phyloP scores from a whole-genome alignment of 2,113 vertebrate species.

The Tragelaphus scriptus region DNA sequence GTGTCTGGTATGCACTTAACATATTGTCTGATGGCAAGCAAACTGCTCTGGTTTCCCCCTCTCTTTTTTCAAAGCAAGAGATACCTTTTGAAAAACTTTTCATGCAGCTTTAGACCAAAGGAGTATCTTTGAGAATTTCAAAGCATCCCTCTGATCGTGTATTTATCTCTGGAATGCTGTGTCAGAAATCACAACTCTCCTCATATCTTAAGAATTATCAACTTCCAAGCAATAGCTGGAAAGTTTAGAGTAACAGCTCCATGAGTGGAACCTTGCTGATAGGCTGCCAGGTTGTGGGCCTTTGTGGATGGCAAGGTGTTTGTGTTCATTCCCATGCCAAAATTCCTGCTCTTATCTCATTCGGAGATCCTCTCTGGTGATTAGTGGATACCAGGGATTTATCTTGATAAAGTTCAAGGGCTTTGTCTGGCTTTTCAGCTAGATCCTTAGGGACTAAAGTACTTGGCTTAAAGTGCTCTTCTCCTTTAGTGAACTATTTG shows the following conservation, averaged over 20 bases:
- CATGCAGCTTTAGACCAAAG: slow-evolving; percentile 68
- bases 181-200: slow-evolving; percentile 97
- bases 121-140: slow-evolving; percentile 89
- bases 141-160: slow-evolving; percentile 91
- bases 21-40: slow-evolving; percentile 75
- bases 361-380: slow-evolving; percentile 82
- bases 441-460: slow-evolving; percentile 63
- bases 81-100: slow-evolving; percentile 80
- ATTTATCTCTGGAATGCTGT: slow-evolving; percentile 99
- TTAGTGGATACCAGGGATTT: slow-evolving; percentile 83
- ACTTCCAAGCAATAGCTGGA: slow-evolving; percentile 90
- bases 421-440: slow-evolving; percentile 73
- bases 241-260: slow-evolving; percentile 93
- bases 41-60: slow-evolving; percentile 39
- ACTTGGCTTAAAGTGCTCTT: slow-evolving; percentile 36
- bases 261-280: slow-evolving; percentile 81
- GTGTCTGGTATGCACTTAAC: slow-evolving; percentile 86
- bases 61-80: slow-evolving; percentile 72
- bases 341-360: slow-evolving; percentile 80
- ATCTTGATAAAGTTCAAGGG: slow-evolving; percentile 82
- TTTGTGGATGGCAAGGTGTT: slow-evolving; percentile 82
- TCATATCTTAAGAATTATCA: slow-evolving; percentile 99
- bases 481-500: slow-evolving; percentile 17
- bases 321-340: slow-evolving; percentile 81
- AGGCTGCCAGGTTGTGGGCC: slow-evolving; percentile 80